Percentiles rank a stretch among this genome's conserved stretches.
These are phyloP conservation scores for Variabilichromis moorii DNA, from an alignment of 2,113 vertebrate genomes.

Conservation along the genomic window DNA sequence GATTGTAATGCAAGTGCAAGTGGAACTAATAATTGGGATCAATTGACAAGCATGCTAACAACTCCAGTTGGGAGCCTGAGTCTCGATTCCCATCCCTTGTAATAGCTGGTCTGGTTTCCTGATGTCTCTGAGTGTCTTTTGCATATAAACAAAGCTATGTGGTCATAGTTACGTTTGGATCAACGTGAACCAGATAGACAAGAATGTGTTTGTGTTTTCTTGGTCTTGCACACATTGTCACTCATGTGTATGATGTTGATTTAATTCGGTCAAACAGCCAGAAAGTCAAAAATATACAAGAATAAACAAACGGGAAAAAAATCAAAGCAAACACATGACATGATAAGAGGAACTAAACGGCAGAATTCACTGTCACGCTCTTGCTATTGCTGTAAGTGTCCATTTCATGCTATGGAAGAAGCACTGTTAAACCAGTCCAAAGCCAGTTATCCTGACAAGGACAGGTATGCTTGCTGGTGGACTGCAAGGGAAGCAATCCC, in stretches of 20 bases:
- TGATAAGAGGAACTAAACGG: not conserved
- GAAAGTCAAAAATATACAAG: not conserved
- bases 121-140: not conserved
- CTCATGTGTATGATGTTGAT: not conserved
- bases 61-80: not conserved
- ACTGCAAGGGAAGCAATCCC: not conserved
- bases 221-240: not conserved
- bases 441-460: not conserved
- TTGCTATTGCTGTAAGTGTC: not conserved
- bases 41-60: not conserved
- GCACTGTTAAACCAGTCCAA: not conserved
- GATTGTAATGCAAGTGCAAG: not conserved
- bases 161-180: not conserved
- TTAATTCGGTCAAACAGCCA: not conserved
- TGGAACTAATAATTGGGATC: not conserved
- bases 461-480: not conserved
- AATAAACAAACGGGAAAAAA: not conserved
- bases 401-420: not conserved
- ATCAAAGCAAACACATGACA: not conserved
- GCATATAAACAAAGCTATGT: not conserved
- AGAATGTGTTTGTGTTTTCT: not conserved
- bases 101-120: not conserved
- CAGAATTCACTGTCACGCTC: not conserved
- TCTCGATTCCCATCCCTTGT: not conserved
- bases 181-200: not conserved